Base-by-base conservation (phyloP, 1,140 invertebrate species). In the Trichoplusia ni region DNA sequence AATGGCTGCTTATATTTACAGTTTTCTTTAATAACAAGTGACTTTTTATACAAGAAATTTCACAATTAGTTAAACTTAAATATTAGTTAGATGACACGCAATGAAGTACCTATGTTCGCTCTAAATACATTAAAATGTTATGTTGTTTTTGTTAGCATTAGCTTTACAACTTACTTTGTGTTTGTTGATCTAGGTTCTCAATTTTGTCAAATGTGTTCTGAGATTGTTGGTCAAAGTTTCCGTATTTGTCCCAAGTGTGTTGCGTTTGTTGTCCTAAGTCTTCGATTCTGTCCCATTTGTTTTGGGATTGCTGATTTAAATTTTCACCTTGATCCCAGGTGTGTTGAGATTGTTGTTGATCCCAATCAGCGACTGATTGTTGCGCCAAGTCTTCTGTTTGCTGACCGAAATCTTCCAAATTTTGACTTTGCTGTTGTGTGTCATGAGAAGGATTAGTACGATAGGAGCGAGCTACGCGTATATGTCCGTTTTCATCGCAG, bases 401-500 rank as follows among this genome's bases (percentile, higher is more conserved):
- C 16, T 42, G 40, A 3, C 40, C 19, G 1, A 42, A 42, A 44
- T 53, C 56, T 51, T 63, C 47, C n/a, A 21, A 18, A 40, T 64
- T 64, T 53, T 69, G 63, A 29, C 47, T 35, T 31, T 74, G 68
- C 25, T 74, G 68, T 2, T 35, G 53, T 21, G 29, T 40, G 7
- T 67, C 53, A 44, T 71, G 29, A 11, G 66, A 63, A 49, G 67
- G 56, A 37, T 72, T 49, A 44, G 47, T 11, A 8, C 74, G 62
- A 25, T 82, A 73, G 40, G 85, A 86, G 38, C 84, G 71, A 31
- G 72, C 71, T 27, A 80, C 69, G 6, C 84, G 82, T 35, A 68
- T 46, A 58, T 88, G 78, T 29, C 77, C 75, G 27, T 84, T 67
- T 51, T 82, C 77, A 33, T 83, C 75, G 56, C 84, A 82, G 47